A percentile compares a stretch with the other conserved stretches of the same genome.
Conservation (phyloP, 2,797 vertebrate species). For the Enteromius unitaeniatus region DNA sequence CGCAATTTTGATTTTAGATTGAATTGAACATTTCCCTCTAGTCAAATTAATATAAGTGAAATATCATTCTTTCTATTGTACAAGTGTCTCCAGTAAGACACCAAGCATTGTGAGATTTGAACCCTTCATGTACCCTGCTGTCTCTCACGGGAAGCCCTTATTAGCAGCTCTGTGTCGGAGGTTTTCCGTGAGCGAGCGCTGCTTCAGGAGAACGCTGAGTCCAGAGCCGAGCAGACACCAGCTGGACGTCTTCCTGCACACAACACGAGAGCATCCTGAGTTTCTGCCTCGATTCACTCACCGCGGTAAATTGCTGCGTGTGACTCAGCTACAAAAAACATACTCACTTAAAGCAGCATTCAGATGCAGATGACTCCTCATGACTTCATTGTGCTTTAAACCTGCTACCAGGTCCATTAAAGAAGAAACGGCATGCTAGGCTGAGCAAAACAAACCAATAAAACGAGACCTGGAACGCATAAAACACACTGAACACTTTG, state of each 20-base stretch:
- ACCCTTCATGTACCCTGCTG: background rate
- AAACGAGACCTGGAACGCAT: conserved; percentile 65
- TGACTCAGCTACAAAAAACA: conserved; percentile 13
- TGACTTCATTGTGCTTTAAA: conserved; percentile 60
- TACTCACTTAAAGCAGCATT: conserved; percentile 26
- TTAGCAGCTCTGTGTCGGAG: background rate
- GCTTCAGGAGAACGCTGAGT: conserved; percentile 8
- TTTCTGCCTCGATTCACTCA: conserved; percentile 33
- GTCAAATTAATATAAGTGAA: background rate
- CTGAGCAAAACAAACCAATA: conserved; percentile 67
- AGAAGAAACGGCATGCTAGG: conserved; percentile 52
- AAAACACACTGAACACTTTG: conserved; percentile 33
- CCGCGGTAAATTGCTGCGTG: conserved; percentile 7
- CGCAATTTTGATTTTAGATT: background rate
- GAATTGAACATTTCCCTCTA: background rate
- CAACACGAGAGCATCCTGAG: background rate
- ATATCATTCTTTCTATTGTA: background rate
- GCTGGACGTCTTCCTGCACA: conserved; percentile 10
- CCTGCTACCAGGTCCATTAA: conserved; percentile 57
- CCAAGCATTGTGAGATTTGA: background rate
- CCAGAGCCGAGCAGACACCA: background rate
- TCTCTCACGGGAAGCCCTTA: background rate
- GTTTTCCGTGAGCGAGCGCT: background rate
- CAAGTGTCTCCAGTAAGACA: background rate
- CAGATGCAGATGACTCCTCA: conserved; percentile 29